Conservation (phyloP, 2,888 invertebrate species). For the Anthrax anthrax region DNA sequence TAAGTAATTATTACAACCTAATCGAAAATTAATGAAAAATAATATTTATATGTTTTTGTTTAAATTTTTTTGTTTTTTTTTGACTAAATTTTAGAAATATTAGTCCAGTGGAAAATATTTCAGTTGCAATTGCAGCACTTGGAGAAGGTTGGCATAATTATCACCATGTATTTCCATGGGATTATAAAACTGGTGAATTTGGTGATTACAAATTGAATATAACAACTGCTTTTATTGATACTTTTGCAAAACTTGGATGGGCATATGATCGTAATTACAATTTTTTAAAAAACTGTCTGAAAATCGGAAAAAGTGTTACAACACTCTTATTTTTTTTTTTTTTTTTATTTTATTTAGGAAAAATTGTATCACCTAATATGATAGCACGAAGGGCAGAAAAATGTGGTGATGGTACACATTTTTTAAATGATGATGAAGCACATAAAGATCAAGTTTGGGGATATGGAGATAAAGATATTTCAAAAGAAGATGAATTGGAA, state of each 20-base stretch:
- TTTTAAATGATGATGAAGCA: constrained; percentile 27
- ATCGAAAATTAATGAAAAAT: not conserved
- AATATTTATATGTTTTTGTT: not conserved
- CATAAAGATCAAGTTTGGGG: constrained; percentile 42
- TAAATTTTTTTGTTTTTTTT: constrained; percentile 1
- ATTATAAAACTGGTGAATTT: constrained; percentile 52
- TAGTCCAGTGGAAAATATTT: constrained; percentile 54
- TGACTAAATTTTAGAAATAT: constrained; percentile 44
- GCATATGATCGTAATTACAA: constrained; percentile 56
- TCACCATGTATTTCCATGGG: constrained; percentile 62
- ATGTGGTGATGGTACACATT: constrained; percentile 45
- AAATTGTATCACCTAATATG: constrained; percentile 44
- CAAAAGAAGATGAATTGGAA: constrained; percentile 40
- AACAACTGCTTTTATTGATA: constrained; percentile 67
- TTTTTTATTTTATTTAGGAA: constrained; percentile 24
- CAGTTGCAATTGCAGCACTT: constrained; percentile 58
- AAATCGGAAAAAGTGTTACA: too few species aligned
- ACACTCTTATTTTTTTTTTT: not conserved
- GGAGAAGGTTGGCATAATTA: constrained; percentile 79
- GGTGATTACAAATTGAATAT: constrained; percentile 51
- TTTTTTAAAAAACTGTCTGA: not conserved
- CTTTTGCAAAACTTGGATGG: constrained; percentile 64
- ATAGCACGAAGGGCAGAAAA: constrained; percentile 41
- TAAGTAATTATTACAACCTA: constrained; percentile 38
- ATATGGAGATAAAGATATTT: constrained; percentile 46